phyloP scores from a whole-genome alignment of 1,140 invertebrate genomes.

The Phymorhynchus buccinoides region DNA sequence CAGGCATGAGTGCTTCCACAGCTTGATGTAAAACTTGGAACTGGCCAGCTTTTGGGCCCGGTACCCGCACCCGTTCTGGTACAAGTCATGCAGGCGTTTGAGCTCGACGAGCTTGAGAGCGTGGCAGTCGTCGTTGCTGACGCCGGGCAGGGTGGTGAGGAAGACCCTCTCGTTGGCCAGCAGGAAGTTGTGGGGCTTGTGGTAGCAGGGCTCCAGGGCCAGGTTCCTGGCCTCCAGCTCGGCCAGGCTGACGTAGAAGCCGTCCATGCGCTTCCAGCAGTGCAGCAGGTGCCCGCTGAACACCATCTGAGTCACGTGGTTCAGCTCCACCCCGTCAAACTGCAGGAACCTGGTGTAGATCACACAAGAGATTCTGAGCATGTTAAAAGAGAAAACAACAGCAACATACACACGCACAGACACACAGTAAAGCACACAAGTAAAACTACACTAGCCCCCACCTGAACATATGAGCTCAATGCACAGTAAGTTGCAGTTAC shows the following conservation, averaged over 20 bases:
- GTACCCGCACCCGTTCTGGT: too few species aligned
- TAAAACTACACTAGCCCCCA: not conserved
- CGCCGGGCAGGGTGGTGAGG: not conserved
- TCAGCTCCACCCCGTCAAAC: not conserved
- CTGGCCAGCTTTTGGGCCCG: not conserved
- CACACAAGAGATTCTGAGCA: not conserved
- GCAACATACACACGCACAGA: not conserved
- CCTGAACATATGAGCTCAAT: too few species aligned
- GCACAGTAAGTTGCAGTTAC: too few species aligned
- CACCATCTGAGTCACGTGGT: conserved; percentile 11
- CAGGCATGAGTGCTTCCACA: conserved; percentile 16
- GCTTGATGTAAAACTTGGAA: not conserved
- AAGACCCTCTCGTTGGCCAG: not conserved
- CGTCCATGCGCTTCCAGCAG: conserved; percentile 14
- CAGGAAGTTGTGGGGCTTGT: not conserved
- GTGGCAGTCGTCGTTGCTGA: not conserved
- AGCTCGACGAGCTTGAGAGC: not conserved
- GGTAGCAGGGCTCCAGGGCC: too few species aligned
- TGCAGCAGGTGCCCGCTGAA: not conserved
- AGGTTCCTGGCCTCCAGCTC: not conserved
- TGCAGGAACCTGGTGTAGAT: not conserved
- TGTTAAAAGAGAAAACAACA: not conserved
- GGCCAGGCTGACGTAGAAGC: conserved; percentile 4
- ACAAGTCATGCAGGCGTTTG: not conserved
- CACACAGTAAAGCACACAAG: not conserved